Conservation (phyloP, 2,888 invertebrate genomes). For the Corythucha ciliata region DNA sequence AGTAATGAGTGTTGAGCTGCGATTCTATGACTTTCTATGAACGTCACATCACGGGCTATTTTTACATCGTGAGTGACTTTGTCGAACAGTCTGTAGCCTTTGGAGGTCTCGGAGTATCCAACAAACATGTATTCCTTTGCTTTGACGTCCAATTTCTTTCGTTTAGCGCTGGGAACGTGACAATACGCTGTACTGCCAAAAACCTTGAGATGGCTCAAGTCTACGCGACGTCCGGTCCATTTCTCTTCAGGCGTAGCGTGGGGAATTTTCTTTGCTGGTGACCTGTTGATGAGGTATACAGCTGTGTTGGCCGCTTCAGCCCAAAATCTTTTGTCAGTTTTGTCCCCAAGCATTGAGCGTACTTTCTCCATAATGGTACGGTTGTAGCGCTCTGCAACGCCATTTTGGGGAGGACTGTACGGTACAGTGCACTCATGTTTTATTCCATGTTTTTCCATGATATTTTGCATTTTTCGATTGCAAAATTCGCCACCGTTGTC, state of each 20-base stretch:
- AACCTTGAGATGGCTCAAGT: conserved; percentile 19
- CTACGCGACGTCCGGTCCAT: conserved; percentile 8
- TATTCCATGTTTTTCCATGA: conserved; percentile 14
- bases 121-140: conserved; percentile 9
- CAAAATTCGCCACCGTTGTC: conserved; percentile 21
- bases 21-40: not conserved
- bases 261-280: conserved; percentile 17
- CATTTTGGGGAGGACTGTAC: conserved; percentile 20
- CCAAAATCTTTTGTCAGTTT: conserved; percentile 32
- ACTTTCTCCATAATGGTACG: conserved; percentile 31
- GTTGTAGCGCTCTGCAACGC: conserved; percentile 18
- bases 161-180: not conserved
- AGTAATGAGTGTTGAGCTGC: no score
- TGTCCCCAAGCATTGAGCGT: conserved; percentile 35
- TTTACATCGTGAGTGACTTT: not conserved
- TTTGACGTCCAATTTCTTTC: conserved; percentile 18
- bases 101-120: conserved; percentile 18
- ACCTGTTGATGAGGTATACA: conserved; percentile 38
- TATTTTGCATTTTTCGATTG: conserved; percentile 2
- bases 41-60: conserved; percentile 1
- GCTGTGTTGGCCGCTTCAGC: conserved; percentile 28
- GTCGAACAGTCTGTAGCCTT: conserved; percentile 18
- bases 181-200: conserved; percentile 23
- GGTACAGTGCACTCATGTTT: conserved; percentile 19
- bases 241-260: conserved; percentile 17